Evolutionary conservation across 2,888 invertebrate genomes (phyloP), one percentile per base, ranked within the genome.

Genomic region (Pyrrhosoma nymphula): DNA sequence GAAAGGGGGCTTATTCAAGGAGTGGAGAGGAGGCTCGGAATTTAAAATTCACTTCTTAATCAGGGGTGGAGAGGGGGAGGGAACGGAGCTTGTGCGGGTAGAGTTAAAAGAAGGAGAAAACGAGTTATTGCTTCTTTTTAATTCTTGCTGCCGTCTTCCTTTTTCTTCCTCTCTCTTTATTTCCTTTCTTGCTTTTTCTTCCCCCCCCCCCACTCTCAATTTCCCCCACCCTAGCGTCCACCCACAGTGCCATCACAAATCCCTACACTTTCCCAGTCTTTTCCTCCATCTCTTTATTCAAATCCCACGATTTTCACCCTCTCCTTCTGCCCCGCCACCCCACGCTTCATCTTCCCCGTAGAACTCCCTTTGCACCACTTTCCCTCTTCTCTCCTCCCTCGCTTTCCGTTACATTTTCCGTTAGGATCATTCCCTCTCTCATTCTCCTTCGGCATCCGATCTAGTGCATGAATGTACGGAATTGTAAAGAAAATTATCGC

Each of bases 91-190:
- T 18, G 60, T 18, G 20, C 8, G 2, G 55, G 20, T 23, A 23
- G 47, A 63, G 47, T 39, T 35, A 47, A 55, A 89, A 55, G 89
- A 56, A 89, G 56, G 89, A 56, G 55, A 56, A 89, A 89, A 89
- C 89, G 75, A 93, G 69, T 93, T 69, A 93, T 63, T 93, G 75
- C 75, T 93, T 69, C n/a, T 93, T 93, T 93, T 93, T 93, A 93
- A 93, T 93, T 93, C 93, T 75, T 75, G 18, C 47, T n/a, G 39
- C 55, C 69, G 69, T 35, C 69, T 14, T n/a, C 47, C 14, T 93
- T 93, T 69, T 93, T 23, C 23, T 39, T 26, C 47, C 69, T 35
- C 91, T 56, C 30, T 90, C 63, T 35, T 39, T 39, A 0, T 60
- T 0, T 47, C 69, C 69, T 6, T 10, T 35, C 10, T 47, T 3